Conservation (phyloP, 1,140 invertebrate genomes). For the fruit fly (Drosophila melanogaster) region DNA sequence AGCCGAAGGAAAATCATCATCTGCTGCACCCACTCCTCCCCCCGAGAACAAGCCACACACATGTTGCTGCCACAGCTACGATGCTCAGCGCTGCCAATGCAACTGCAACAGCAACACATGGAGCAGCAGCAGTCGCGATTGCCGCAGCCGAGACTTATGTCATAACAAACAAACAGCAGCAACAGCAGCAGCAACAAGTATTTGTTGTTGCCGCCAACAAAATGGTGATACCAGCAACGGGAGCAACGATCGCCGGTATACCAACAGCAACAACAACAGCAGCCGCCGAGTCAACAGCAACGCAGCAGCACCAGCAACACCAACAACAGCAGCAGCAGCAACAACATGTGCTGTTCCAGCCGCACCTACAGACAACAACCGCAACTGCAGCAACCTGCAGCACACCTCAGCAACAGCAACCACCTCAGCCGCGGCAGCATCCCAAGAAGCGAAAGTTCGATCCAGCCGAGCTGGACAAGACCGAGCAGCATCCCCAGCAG, state of each 20-base stretch:
- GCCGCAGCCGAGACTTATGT: constrained; percentile 74
- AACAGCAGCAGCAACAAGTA: constrained; percentile 55
- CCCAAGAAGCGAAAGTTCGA: constrained; percentile 96
- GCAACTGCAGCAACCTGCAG: constrained; percentile 64
- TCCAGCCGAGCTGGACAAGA: constrained; percentile 92
- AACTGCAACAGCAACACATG: constrained; percentile 58
- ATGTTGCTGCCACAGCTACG: constrained; percentile 74
- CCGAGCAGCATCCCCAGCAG: constrained; percentile 80
- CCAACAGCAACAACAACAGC: constrained; percentile 71
- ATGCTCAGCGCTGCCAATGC: constrained; percentile 78
- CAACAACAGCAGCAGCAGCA: constrained; percentile 58
- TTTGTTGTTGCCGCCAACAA: constrained; percentile 75
- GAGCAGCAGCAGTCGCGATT: constrained; percentile 53
- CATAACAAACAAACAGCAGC: constrained; percentile 73
- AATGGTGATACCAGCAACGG: constrained; percentile 82
- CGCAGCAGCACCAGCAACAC: constrained; percentile 38
- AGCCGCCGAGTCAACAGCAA: constrained; percentile 37
- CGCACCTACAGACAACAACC: constrained; percentile 70
- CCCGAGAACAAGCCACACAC: constrained; percentile 58
- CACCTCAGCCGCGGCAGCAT: constrained; percentile 88
- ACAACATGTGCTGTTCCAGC: constrained; percentile 72
- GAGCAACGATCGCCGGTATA: constrained; percentile 67
- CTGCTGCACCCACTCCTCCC: constrained; percentile 1
- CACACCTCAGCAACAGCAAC: constrained; percentile 65
- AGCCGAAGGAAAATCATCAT: constrained; percentile 12